phyloP scores from a whole-genome alignment of 2,888 invertebrate species.

The Galeruca laticollis region DNA sequence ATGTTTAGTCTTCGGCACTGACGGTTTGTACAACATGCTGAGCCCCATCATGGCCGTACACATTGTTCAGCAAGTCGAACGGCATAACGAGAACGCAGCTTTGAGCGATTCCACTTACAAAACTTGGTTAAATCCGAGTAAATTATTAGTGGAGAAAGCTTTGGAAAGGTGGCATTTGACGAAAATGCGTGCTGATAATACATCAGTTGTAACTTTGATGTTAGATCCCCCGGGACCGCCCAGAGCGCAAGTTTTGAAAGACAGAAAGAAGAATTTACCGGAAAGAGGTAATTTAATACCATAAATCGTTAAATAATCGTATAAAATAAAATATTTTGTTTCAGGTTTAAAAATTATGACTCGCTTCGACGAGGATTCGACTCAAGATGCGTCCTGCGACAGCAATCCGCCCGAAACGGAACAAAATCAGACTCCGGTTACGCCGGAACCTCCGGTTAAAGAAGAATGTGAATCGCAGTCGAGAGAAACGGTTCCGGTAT shows the following conservation, averaged over 20 bases:
- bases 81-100: conserved; percentile 79
- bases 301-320: conserved; percentile 36
- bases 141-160: conserved; percentile 86
- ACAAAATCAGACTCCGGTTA: conserved; percentile 15
- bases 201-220: conserved; percentile 93
- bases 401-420: conserved; percentile 25
- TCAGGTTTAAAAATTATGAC: conserved; percentile 62
- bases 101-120: conserved; percentile 65
- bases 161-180: conserved; percentile 86
- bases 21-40: conserved; percentile 97
- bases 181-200: conserved; percentile 94
- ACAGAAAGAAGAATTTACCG: conserved; percentile 57
- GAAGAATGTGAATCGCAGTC: conserved; percentile 34
- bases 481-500: conserved; percentile 46
- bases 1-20: conserved; percentile 95
- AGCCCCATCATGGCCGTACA: conserved; percentile 83
- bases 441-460: neutral
- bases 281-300: conserved; percentile 46
- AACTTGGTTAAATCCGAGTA: conserved; percentile 91
- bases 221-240: conserved; percentile 90
- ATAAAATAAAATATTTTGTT: conserved; percentile 4
- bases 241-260: conserved; percentile 73
- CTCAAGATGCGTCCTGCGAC: conserved; percentile 46
- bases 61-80: conserved; percentile 85
- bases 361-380: conserved; percentile 53